phyloP scores from a whole-genome alignment of 2,113 vertebrate species.

The Stigmatopora nigra region DNA sequence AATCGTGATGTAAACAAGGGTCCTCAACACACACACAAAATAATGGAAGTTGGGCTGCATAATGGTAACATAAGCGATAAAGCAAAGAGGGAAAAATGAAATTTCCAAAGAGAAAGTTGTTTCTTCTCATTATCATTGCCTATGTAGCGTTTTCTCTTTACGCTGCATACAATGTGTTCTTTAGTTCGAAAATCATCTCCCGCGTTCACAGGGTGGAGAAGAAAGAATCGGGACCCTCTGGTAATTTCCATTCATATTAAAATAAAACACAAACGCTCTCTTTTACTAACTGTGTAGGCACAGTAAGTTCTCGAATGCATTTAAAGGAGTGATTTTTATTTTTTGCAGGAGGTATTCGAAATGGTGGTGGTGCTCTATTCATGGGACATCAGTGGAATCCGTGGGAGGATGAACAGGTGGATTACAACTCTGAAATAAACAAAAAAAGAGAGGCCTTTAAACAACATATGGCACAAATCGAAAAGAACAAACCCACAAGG shows the following conservation, averaged over 20 bases:
- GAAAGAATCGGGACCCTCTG: conserved; percentile 59
- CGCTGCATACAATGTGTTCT: conserved; percentile 85
- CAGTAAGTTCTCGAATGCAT: not conserved
- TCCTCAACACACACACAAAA: conserved; percentile 17
- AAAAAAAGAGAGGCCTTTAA: conserved; percentile 74
- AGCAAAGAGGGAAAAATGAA: conserved; percentile 72
- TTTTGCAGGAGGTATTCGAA: conserved; percentile 54
- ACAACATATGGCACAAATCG: conserved; percentile 62
- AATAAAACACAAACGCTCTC: not conserved
- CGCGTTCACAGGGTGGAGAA: conserved; percentile 68
- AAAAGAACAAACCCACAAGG: conserved; percentile 67
- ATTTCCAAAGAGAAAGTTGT: conserved; percentile 77
- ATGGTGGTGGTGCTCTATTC: conserved; percentile 42
- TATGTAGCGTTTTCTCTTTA: conserved; percentile 89
- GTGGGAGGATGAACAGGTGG: conserved; percentile 85
- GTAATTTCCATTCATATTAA: conserved; percentile 33
- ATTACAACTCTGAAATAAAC: conserved; percentile 68
- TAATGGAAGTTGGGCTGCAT: conserved; percentile 40
- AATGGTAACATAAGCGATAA: conserved; percentile 59
- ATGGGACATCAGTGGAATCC: conserved; percentile 86
- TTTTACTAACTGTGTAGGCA: not conserved
- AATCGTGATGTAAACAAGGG: conserved; percentile 63
- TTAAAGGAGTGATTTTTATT: not conserved
- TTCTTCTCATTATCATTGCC: conserved; percentile 68
- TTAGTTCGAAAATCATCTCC: conserved; percentile 67